A percentile compares a stretch with the other conserved stretches of the same genome.
Evolutionary conservation across 2,113 vertebrate species (phyloP).

Genomic region (Fregetta grallaria): DNA sequence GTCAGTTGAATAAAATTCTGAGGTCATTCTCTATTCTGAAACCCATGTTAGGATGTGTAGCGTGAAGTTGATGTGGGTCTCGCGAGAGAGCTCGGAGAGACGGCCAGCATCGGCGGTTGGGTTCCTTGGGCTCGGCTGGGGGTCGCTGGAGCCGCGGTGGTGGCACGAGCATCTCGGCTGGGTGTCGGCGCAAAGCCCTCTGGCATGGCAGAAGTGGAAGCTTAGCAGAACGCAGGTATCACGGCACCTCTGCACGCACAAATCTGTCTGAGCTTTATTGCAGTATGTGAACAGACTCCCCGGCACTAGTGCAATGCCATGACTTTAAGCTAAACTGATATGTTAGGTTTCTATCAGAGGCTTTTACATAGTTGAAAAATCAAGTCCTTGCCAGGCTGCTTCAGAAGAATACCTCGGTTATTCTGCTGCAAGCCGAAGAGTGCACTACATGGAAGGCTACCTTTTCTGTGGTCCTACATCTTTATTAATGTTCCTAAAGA

Average conservation of each 20-base stretch:
- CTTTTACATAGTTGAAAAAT: background rate
- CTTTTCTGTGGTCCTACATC: background rate
- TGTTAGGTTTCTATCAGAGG: background rate
- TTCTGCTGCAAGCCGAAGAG: background rate
- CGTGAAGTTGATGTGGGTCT: accelerated
- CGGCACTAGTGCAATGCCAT: too few relatives aligned
- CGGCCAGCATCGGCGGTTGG: background rate
- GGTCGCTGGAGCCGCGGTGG: background rate
- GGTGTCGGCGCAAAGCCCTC: background rate
- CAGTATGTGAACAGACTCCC: background rate
- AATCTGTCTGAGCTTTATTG: background rate
- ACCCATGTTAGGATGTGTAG: accelerated
- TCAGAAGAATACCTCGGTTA: background rate
- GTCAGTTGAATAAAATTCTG: background rate
- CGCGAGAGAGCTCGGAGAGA: accelerated
- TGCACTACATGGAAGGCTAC: too few relatives aligned
- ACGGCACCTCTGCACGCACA: background rate
- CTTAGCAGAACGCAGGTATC: accelerated
- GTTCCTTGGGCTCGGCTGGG: background rate
- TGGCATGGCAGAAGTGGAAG: background rate
- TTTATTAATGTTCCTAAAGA: background rate
- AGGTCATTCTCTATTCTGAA: background rate
- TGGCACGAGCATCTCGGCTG: accelerated
- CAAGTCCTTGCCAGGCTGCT: background rate
- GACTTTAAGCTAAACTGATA: background rate